Evolutionary conservation across 2,888 invertebrate species (phyloP), one percentile per base, ranked within the genome.

Genomic region (Euplagia quadripunctaria): DNA sequence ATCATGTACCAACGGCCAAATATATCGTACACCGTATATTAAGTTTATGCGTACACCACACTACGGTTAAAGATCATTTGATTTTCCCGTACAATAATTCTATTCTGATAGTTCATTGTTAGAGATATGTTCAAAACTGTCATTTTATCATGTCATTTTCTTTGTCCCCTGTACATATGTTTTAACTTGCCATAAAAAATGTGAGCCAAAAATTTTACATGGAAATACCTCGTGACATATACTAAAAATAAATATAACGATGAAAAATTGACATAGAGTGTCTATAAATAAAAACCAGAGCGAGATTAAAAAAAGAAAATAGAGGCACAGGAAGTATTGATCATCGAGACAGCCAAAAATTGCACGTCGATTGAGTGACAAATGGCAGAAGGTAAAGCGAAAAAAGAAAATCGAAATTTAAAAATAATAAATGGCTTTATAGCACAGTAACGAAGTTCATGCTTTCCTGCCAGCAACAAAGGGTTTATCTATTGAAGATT

Each of bases 291-390:
- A 69, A 69, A 20, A 46, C 17, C 69, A 20, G 46, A 31, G 69
- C 61, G 61, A 46, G 61, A 61, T 69, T 69, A 51, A 61, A 61
- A 69, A 65, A 65, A 46, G 31, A 31, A 31, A 31, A 31, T 31
- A 46, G 61, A 61, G 31, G n/a, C 61, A 63, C 51, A 16, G 51
- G 31, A 31, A 51, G n/a, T n/a, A 63, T 17, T 70, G 49, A 70
- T 51, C 58, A 61, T 46, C 42, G 51, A 52, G 42, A 64, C 52
- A 20, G 31, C 16, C 43, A 55, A 64, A 69, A 70, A 64, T 64
- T 52, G 31, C 42, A 70, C 51, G 51, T 64, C 64, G 42, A 70
- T 42, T n/a, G 16, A n/a, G 42, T 64, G 70, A 70, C 70, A 70
- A 70, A 64, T 64, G 52, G 52, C 46, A 64, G 7, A 58, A 16